Percentiles rank a stretch among this genome's conserved stretches.
phyloP scores from a whole-genome alignment of 2,888 invertebrate genomes.

The Sinopyrophorus schimmeli region DNA sequence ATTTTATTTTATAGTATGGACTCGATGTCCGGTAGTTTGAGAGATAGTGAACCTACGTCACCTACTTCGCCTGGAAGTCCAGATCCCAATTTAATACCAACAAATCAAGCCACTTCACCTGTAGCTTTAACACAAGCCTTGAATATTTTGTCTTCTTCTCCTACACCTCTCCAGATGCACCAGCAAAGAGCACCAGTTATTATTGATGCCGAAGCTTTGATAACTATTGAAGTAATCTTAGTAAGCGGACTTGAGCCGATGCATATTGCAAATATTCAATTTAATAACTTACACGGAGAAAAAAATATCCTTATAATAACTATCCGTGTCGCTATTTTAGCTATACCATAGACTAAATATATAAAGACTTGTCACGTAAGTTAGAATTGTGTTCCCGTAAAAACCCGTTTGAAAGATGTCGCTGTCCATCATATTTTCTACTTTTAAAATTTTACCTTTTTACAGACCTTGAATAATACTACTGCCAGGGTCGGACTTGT shows the following conservation, averaged over 20 bases:
- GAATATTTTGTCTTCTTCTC: constrained; percentile 50
- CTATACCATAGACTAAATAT: too few relatives aligned
- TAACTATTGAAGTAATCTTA: constrained; percentile 79
- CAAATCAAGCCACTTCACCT: constrained; percentile 57
- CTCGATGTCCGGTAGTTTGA: constrained; percentile 88
- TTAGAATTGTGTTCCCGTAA: too few relatives aligned
- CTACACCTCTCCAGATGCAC: constrained; percentile 36
- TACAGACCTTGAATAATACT: too few relatives aligned
- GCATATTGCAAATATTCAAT: constrained; percentile 84
- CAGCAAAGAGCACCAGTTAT: constrained; percentile 27
- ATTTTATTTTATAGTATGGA: constrained; percentile 77
- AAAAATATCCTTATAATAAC: too few relatives aligned
- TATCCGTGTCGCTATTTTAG: too few relatives aligned
- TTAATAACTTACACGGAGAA: constrained; percentile 94
- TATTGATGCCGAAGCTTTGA: constrained; percentile 70
- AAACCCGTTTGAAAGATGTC: too few relatives aligned
- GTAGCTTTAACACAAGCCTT: constrained; percentile 62
- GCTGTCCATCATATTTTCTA: too few relatives aligned
- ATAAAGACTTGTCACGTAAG: too few relatives aligned
- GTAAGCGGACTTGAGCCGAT: constrained; percentile 59
- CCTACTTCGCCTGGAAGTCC: constrained; percentile 83
- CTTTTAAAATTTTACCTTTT: too few relatives aligned
- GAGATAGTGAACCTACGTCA: constrained; percentile 90
- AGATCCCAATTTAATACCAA: constrained; percentile 54
- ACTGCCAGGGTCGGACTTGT: too few relatives aligned